Base-by-base conservation (phyloP, 2,113 vertebrate genomes). In the Periophthalmodon schlosseri region DNA sequence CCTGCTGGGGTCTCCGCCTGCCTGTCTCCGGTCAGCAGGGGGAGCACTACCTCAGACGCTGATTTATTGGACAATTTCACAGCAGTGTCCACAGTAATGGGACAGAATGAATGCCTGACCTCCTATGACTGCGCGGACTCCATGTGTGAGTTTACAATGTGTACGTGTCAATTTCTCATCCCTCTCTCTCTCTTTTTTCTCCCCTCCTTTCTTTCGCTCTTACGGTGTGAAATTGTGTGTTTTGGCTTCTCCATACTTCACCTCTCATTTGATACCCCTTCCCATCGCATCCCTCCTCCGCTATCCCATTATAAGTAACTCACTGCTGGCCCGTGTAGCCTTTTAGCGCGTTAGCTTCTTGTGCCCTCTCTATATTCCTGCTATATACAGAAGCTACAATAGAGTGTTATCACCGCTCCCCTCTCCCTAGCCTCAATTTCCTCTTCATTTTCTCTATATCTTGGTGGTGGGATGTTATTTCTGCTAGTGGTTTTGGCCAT, bases 11-110 rank as follows among this genome's bases (percentile, higher is more conserved):
- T 44, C 39, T 44, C 8, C 9, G 39, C 28, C 68, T 75, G 68
- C 44, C 73, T 73, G 81, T 80, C 77, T 75, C 66, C 64, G 14
- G 81, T 77, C 86, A 86, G 82, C 77, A 83, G 80, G 82, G 87
- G 83, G 83, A 81, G 84, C 84, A 68, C 77, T 84, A 79, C 81
- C 86, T 68, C 87, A 15, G 90, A 92, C 92, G 91, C 89, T 94
- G 93, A 94, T 94, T 89, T 93, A 94, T 93, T 94, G 93, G 91
- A 92, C 92, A 91, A 93, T 94, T 94, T 93, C 90, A 85, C 88
- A 90, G 92, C 88, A 85, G 88, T 92, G 93, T 93, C 91, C 76
- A 71, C 79, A 70, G 89, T 94, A 94, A 94, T 93, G 90, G 93
- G 89, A 91, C 89, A 90, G 91, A 85, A 94, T 93, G 91, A 94